Conservation (phyloP, 2,113 vertebrate genomes). For the Bothrops jararaca region DNA sequence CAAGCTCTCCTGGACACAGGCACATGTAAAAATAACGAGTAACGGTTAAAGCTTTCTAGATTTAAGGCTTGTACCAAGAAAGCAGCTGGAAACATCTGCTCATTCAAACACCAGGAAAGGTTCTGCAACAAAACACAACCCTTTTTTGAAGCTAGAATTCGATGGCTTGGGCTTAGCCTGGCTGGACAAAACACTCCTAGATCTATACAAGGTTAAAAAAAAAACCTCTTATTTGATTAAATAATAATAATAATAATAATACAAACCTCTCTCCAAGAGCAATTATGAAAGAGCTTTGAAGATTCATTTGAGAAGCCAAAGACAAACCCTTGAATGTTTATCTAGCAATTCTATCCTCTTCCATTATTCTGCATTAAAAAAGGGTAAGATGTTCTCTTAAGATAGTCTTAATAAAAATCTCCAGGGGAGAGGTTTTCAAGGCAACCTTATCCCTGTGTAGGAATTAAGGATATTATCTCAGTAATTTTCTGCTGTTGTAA, state of each 20-base stretch:
- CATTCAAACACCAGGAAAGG: not conserved
- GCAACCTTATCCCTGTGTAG: conserved; percentile 18
- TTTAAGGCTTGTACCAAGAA: not conserved
- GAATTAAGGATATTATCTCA: conserved; percentile 33
- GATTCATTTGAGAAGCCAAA: not conserved
- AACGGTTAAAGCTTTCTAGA: not conserved
- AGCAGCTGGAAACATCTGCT: not conserved
- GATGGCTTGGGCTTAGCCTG: not conserved
- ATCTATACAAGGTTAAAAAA: not conserved
- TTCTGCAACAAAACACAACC: not conserved
- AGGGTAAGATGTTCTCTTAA: conserved; percentile 19
- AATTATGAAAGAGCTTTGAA: not conserved
- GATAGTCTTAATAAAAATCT: conserved; percentile 9
- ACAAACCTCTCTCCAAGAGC: not conserved
- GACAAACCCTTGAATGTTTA: not conserved
- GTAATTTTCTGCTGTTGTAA: conserved; percentile 13
- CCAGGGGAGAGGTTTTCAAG: not conserved
- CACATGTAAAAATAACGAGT: not conserved
- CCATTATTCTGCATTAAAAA: conserved; percentile 11
- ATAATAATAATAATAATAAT: not conserved
- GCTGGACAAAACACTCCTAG: not conserved
- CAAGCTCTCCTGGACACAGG: not conserved
- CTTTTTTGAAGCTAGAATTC: not conserved
- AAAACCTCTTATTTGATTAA: not conserved
- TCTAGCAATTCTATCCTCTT: not conserved